phyloP scores from a whole-genome alignment of 2,888 invertebrate genomes.

The Ornithoptera priamus region DNA sequence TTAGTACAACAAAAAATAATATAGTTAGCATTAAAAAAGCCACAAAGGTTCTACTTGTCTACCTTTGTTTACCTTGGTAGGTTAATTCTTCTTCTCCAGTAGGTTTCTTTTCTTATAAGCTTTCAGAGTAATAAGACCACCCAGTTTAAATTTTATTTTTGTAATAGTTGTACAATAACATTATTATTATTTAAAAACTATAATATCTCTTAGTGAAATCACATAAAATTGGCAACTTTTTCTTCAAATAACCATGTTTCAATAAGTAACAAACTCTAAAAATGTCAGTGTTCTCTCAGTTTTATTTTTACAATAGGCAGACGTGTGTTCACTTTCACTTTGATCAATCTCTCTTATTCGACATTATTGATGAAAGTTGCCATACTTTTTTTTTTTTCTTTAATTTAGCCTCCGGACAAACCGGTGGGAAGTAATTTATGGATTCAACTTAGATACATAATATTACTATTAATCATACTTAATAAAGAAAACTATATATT shows the following conservation, averaged over 20 bases:
- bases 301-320: slow-evolving; percentile 24
- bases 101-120: no score
- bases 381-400: slow-evolving; percentile 18
- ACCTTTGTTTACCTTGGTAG: no score
- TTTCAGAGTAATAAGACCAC: no score
- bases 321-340: slow-evolving; percentile 19
- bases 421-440: slow-evolving; percentile 18
- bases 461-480: slow-evolving; percentile 1
- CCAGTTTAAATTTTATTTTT: no score
- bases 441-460: slow-evolving; percentile 3
- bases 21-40: no score
- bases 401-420: slow-evolving; percentile 16
- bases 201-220: no score
- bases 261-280: slow-evolving; percentile 11
- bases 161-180: no score
- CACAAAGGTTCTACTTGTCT: no score
- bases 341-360: slow-evolving; percentile 20
- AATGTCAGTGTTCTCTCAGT: slow-evolving; percentile 1
- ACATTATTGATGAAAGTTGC: slow-evolving; percentile 24
- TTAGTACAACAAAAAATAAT: no score
- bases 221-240: no score
- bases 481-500: neutral
- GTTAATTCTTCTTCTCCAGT: no score
- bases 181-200: no score
- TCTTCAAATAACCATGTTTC: neutral